Conservation (phyloP, 1,140 invertebrate species). For the Panagrolaimus sp. region DNA sequence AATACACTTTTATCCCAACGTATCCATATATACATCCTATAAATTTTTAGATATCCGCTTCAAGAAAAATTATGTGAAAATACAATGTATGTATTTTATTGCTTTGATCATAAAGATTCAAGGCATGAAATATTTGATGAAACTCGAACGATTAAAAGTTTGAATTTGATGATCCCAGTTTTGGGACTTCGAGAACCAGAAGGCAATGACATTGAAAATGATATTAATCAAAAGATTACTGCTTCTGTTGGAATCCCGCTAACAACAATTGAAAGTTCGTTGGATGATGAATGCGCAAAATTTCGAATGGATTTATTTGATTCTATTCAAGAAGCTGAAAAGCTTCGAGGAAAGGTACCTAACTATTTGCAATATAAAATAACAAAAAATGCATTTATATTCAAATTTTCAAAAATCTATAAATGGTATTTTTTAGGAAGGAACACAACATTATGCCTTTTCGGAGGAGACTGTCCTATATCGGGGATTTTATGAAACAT, state of each 20-base stretch:
- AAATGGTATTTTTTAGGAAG: too few relatives aligned
- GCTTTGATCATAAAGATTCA: constrained; percentile 10
- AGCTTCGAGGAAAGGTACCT: constrained; percentile 42
- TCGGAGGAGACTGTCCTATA: constrained; percentile 47
- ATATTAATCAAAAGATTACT: neutral
- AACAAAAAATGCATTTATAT: too few relatives aligned
- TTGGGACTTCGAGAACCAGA: constrained; percentile 3
- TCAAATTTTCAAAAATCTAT: too few relatives aligned
- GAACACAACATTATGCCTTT: constrained; percentile 42
- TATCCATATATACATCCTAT: neutral
- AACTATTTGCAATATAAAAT: too few relatives aligned
- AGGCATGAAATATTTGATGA: constrained; percentile 3
- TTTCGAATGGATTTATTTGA: constrained; percentile 44
- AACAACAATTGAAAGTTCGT: constrained; percentile 34
- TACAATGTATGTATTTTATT: constrained; percentile 40
- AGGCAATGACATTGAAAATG: constrained; percentile 6
- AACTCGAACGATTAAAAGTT: constrained; percentile 17
- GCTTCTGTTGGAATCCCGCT: constrained; percentile 27
- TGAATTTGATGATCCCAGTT: neutral
- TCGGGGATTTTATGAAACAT: neutral
- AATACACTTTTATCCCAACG: too few relatives aligned
- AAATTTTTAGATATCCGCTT: constrained; percentile 36
- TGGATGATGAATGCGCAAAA: constrained; percentile 37
- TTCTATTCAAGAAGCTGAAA: constrained; percentile 27
- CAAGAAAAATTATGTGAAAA: constrained; percentile 26